phyloP scores from a whole-genome alignment of 30 jellyfish, hydroid and myxozoan genomes.

The Chironex yamaguchii region DNA sequence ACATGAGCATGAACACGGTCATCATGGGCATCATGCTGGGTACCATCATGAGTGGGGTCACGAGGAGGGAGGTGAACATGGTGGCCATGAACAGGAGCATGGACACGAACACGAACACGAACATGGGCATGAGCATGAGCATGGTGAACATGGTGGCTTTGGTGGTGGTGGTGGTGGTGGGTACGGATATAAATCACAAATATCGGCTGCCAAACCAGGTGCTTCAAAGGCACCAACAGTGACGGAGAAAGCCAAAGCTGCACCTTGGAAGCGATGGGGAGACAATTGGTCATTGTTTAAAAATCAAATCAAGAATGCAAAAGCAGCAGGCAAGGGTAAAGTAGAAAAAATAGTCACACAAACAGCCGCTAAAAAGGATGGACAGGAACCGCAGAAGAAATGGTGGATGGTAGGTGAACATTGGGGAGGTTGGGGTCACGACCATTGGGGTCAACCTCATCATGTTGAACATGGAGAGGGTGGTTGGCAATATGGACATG shows the following conservation, averaged over 20 bases:
- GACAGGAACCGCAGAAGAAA: slow-evolving; percentile 66
- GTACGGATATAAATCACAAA: slow-evolving; percentile 80
- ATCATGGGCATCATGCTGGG: slow-evolving; percentile 99
- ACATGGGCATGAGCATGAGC: slow-evolving; percentile 51
- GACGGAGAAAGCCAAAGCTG: background rate
- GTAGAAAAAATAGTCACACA: slow-evolving; percentile 6
- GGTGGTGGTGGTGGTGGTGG: slow-evolving; percentile 68
- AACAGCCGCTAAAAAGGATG: slow-evolving; percentile 37
- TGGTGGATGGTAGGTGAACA: slow-evolving; percentile 99
- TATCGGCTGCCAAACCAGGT: slow-evolving; percentile 22
- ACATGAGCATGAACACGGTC: slow-evolving; percentile 93
- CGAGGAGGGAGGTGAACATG: slow-evolving; percentile 93
- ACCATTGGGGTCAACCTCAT: slow-evolving; percentile 96
- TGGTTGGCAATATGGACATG: slow-evolving; percentile 97
- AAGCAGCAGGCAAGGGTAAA: slow-evolving; percentile 3
- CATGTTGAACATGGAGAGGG: slow-evolving; percentile 89
- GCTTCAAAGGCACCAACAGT: background rate
- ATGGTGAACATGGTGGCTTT: slow-evolving; percentile 54
- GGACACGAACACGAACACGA: slow-evolving; percentile 67
- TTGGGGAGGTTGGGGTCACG: slow-evolving; percentile 98
- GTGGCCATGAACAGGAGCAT: slow-evolving; percentile 70
- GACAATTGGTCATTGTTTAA: background rate
- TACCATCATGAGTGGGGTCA: slow-evolving; percentile 98
- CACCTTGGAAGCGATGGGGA: slow-evolving; percentile 21
- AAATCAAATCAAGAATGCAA: slow-evolving; percentile 28